These are phyloP conservation scores for Zaprionus obscuricornis DNA, from an alignment of 2,888 invertebrate species.

Conservation along the genomic window DNA sequence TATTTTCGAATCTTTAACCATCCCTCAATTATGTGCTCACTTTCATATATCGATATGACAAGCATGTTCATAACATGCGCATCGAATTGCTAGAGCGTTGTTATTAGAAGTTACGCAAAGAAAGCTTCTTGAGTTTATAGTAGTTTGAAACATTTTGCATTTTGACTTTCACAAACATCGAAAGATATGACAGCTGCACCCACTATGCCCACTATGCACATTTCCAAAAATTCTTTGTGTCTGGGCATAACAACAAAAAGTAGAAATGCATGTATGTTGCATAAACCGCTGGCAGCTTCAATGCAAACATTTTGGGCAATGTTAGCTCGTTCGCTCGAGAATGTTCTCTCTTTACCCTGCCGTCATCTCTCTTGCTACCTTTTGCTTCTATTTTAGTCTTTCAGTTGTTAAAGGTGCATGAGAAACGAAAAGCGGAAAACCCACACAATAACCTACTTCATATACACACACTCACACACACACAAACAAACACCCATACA, in stretches of 20 bases:
- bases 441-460: too few relatives aligned
- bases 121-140: conserved; percentile 43
- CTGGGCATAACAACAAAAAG: conserved; percentile 51
- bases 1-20: too few relatives aligned
- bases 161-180: background rate
- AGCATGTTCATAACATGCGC: too few relatives aligned
- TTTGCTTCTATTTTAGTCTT: too few relatives aligned
- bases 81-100: too few relatives aligned
- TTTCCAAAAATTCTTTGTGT: conserved; percentile 25
- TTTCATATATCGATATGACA: too few relatives aligned
- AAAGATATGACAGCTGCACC: conserved; percentile 5
- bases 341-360: conserved; percentile 1
- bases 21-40: too few relatives aligned
- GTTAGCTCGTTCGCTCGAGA: conserved; percentile 9
- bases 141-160: background rate
- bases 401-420: too few relatives aligned
- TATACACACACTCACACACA: conserved; percentile 8
- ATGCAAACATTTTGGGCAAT: conserved; percentile 53
- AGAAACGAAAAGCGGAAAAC: too few relatives aligned
- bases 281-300: conserved; percentile 40
- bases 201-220: background rate
- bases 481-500: conserved; percentile 15
- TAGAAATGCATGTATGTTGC: conserved; percentile 42
- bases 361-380: too few relatives aligned
- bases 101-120: too few relatives aligned